Conservation (phyloP, 2,797 vertebrate species). For the Aphelocoma californica region DNA sequence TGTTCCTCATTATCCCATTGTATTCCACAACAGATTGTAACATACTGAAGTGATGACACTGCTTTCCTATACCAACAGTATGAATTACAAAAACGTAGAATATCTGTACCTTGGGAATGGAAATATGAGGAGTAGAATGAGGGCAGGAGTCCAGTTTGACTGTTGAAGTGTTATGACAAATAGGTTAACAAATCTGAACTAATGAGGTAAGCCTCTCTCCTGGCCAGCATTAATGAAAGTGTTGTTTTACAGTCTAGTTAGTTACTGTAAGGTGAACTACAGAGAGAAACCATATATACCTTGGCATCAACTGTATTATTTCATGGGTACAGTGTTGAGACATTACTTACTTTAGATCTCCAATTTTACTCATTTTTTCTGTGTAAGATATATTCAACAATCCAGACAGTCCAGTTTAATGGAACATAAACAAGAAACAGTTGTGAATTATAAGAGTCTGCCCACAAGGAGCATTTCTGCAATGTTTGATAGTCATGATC, state of each 20-base stretch:
- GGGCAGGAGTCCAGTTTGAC: background rate
- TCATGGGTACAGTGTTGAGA: background rate
- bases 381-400: background rate
- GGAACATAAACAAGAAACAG: background rate
- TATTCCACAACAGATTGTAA: background rate
- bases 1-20: background rate
- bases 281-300: background rate
- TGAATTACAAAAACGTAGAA: background rate
- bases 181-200: slow-evolving; percentile 55
- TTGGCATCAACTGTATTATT: slow-evolving; percentile 30
- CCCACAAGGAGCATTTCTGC: background rate
- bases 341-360: background rate
- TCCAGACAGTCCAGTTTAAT: background rate
- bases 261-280: background rate
- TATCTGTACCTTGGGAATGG: background rate
- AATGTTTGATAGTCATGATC: background rate
- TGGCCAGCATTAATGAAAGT: slow-evolving; percentile 33
- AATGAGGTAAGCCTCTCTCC: slow-evolving; percentile 50
- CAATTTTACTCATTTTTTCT: background rate
- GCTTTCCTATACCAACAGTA: background rate
- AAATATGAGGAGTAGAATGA: background rate
- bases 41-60: background rate
- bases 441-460: background rate
- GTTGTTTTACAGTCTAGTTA: slow-evolving; percentile 20
- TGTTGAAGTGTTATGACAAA: slow-evolving; percentile 47